phyloP scores from a whole-genome alignment of 2,797 vertebrate species.

The Myiothlypis coronata region DNA sequence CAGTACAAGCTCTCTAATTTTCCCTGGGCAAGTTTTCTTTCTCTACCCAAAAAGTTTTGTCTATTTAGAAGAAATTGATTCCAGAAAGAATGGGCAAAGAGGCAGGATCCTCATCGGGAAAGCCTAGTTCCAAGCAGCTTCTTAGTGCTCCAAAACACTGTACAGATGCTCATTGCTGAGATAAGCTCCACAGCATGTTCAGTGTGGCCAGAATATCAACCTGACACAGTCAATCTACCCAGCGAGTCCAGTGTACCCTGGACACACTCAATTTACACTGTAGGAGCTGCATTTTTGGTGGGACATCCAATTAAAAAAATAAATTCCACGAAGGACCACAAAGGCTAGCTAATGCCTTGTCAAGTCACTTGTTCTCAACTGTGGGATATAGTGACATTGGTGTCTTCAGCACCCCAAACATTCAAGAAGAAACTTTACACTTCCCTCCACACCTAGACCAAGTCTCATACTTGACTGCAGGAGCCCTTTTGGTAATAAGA shows the following conservation, averaged over 20 bases:
- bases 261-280: accelerated
- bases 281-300: not conserved
- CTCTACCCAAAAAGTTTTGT: not conserved
- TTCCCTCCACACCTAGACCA: not conserved
- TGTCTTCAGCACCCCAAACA: not conserved
- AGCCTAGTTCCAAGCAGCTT: not conserved
- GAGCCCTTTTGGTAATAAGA: not conserved
- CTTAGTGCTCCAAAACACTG: not conserved
- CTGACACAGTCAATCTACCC: not conserved
- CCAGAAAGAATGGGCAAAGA: not conserved
- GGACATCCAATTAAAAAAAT: not conserved
- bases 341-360: not conserved
- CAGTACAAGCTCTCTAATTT: not conserved
- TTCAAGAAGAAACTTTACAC: not conserved
- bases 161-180: not conserved
- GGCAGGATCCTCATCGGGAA: not conserved
- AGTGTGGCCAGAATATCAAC: not conserved
- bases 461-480: not conserved
- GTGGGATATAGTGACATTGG: not conserved
- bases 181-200: not conserved
- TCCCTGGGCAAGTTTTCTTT: not conserved
- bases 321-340: not conserved
- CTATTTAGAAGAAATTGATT: not conserved
- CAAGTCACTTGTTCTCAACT: not conserved
- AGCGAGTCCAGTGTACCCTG: not conserved